Conservation (phyloP, 2,113 vertebrate genomes). For the Prietella phreatophila region DNA sequence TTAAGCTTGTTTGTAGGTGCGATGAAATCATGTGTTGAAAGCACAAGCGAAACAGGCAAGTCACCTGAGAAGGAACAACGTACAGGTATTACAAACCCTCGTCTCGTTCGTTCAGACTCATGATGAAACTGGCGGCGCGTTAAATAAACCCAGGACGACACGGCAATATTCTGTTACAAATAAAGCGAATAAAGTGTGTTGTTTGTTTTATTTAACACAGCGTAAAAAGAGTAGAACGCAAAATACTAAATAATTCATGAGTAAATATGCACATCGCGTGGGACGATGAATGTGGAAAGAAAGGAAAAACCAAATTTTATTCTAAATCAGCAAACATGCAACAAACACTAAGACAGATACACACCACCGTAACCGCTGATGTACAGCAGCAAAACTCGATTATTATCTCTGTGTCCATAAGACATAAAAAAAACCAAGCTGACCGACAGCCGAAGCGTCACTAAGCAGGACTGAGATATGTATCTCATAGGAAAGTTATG, state of each 20-base stretch:
- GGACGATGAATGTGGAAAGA: no score
- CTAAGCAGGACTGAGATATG: constrained; percentile 29
- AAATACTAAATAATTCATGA: not conserved
- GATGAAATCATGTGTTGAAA: constrained; percentile 33
- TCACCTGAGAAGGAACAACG: constrained; percentile 20
- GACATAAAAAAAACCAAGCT: not conserved
- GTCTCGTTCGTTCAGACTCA: not conserved
- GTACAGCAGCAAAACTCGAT: not conserved
- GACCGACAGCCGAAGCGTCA: not conserved
- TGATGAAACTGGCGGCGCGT: not conserved
- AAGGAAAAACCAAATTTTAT: no score
- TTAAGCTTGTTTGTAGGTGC: constrained; percentile 34
- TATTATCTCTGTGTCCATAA: not conserved
- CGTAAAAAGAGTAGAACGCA: no score
- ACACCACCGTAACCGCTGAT: not conserved
- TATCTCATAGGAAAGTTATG: constrained; percentile 42
- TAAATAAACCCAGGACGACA: not conserved
- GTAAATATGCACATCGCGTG: not conserved
- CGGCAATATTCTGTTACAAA: not conserved
- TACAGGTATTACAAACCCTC: not conserved
- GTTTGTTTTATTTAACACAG: not conserved
- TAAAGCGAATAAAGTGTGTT: not conserved
- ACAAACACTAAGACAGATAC: not conserved
- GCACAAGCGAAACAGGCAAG: constrained; percentile 15
- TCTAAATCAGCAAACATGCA: not conserved